Conservation (phyloP, 2,113 vertebrate genomes). For the Rhinichthys klamathensis region DNA sequence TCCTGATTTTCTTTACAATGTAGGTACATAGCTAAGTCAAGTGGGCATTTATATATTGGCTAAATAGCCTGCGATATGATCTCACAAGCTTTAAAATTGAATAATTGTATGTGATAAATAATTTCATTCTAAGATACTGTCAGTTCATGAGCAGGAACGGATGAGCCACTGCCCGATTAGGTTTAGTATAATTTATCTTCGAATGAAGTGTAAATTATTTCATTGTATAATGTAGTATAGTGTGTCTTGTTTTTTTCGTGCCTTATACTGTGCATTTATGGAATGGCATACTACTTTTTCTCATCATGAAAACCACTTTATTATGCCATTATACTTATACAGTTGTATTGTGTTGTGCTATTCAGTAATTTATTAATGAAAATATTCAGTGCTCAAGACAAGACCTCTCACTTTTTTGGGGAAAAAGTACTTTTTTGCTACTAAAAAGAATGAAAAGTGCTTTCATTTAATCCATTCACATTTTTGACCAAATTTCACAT, state of each 20-base stretch:
- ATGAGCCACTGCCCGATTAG: neutral
- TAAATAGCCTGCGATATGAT: neutral
- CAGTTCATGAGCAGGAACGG: neutral
- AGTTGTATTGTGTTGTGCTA: neutral
- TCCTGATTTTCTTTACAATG: neutral
- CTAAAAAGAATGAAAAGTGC: neutral
- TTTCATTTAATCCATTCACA: neutral
- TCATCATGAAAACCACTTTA: neutral
- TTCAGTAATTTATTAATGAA: neutral
- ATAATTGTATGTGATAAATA: neutral
- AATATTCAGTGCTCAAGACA: neutral
- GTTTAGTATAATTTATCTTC: neutral
- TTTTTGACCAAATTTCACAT: neutral
- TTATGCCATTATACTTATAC: neutral
- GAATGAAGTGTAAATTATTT: neutral
- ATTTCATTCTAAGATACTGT: neutral
- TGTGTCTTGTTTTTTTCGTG: neutral
- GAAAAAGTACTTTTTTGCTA: neutral
- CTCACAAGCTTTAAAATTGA: neutral
- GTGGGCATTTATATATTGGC: neutral
- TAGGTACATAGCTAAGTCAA: neutral
- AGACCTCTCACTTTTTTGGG: neutral
- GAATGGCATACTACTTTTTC: neutral
- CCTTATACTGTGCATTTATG: neutral
- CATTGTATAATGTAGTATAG: neutral